Conservation (phyloP, 23 tunicate genomes). For the Diplosoma virens region DNA sequence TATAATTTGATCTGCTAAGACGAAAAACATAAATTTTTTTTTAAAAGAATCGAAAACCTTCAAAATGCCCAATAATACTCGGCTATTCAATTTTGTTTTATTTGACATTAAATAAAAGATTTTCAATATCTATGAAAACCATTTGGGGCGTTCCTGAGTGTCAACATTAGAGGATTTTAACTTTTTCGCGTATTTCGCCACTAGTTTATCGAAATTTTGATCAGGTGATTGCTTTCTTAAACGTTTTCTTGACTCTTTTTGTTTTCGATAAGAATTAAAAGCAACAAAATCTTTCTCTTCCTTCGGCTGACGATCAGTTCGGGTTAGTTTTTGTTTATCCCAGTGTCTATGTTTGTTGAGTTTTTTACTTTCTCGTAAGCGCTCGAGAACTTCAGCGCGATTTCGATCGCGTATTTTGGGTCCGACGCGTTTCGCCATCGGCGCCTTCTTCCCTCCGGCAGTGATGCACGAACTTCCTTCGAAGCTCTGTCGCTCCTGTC, state of each 20-base stretch:
- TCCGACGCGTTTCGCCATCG: slow-evolving; percentile 75
- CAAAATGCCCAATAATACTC: too few relatives aligned
- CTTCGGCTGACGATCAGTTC: too few relatives aligned
- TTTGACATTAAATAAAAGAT: neutral
- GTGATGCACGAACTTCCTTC: slow-evolving; percentile 69
- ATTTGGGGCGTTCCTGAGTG: slow-evolving; percentile 7
- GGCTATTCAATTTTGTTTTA: too few relatives aligned
- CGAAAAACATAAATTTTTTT: too few relatives aligned
- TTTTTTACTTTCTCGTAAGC: slow-evolving; percentile 65
- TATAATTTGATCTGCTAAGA: too few relatives aligned
- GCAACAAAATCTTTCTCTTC: too few relatives aligned
- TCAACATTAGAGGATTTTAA: slow-evolving; percentile 6
- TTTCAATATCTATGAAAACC: slow-evolving; percentile 15
- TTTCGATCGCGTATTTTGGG: slow-evolving; percentile 86
- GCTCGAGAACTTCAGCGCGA: slow-evolving; percentile 72
- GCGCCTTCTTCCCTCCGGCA: slow-evolving; percentile 62
- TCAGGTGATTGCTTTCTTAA: slow-evolving; percentile 38
- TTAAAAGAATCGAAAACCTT: too few relatives aligned
- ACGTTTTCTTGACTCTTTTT: neutral
- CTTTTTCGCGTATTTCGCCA: slow-evolving; percentile 52
- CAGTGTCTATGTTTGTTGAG: slow-evolving; percentile 25
- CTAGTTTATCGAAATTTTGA: slow-evolving; percentile 56
- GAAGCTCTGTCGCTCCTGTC: slow-evolving; percentile 33
- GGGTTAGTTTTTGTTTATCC: neutral
- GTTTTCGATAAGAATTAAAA: neutral